phyloP scores from a whole-genome alignment of 2,888 invertebrate genomes.

The Trichogramma evanescens region DNA sequence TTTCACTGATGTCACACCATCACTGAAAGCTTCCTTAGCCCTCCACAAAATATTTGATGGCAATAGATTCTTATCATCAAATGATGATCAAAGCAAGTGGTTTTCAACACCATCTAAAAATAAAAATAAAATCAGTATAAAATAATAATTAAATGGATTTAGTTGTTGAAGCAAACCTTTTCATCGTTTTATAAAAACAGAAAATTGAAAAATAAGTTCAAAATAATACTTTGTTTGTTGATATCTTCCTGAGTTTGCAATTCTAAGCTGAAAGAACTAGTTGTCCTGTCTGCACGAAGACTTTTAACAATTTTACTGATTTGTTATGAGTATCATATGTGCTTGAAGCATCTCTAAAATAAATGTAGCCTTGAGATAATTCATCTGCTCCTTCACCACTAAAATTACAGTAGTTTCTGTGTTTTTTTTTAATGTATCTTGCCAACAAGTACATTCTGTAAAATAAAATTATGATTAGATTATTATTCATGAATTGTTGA shows the following conservation, averaged over 20 bases:
- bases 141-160: neutral
- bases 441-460: constrained; percentile 73
- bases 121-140: neutral
- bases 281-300: constrained; percentile 72
- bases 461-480: constrained; percentile 10
- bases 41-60: constrained; percentile 87
- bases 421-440: constrained; percentile 71
- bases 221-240: too few species aligned
- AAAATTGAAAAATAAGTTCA: too few species aligned
- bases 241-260: too few species aligned
- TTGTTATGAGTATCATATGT: constrained; percentile 67
- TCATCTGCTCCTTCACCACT: constrained; percentile 96
- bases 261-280: constrained; percentile 64
- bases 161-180: neutral
- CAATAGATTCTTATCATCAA: constrained; percentile 64
- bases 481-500: neutral
- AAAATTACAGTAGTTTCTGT: constrained; percentile 82
- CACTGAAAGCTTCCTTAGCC: constrained; percentile 86
- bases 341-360: constrained; percentile 83
- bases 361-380: constrained; percentile 90
- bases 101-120: constrained; percentile 68
- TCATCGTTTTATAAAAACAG: constrained; percentile 1
- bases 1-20: constrained; percentile 67
- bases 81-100: constrained; percentile 75
- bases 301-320: constrained; percentile 64